These are phyloP conservation scores for Xylota segnis DNA, from an alignment of 2,888 invertebrate species.

Conservation along the genomic window DNA sequence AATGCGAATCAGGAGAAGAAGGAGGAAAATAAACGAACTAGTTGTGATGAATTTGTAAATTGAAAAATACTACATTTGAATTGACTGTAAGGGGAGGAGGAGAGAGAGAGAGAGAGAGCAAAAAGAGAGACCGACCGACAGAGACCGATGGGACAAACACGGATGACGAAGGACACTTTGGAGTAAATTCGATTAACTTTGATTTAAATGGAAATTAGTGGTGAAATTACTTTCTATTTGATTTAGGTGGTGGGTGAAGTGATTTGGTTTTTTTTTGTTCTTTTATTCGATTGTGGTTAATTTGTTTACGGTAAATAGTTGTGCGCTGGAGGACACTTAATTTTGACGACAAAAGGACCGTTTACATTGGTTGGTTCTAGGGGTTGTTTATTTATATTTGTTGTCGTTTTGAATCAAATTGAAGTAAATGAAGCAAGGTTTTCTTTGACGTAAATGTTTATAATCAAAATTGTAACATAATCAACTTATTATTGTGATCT, in stretches of 20 bases:
- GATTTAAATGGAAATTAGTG: slow-evolving; percentile 65
- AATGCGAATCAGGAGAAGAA: slow-evolving; percentile 26
- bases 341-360: neutral
- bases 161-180: slow-evolving; percentile 40
- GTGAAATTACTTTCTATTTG: slow-evolving; percentile 47
- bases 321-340: neutral
- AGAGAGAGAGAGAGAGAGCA: neutral
- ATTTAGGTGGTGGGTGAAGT: slow-evolving; percentile 7
- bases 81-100: slow-evolving; percentile 27
- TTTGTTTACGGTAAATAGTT: slow-evolving; percentile 33
- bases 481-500: too few relatives aligned
- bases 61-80: slow-evolving; percentile 62
- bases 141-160: slow-evolving; percentile 9
- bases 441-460: too few relatives aligned
- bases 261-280: slow-evolving; percentile 2
- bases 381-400: neutral
- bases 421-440: neutral
- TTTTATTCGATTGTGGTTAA: slow-evolving; percentile 32
- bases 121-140: neutral
- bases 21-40: slow-evolving; percentile 25
- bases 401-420: neutral
- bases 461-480: too few relatives aligned
- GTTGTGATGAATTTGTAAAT: slow-evolving; percentile 59
- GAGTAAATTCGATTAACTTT: slow-evolving; percentile 60
- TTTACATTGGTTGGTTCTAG: neutral